Percentiles rank a stretch among this genome's conserved stretches.
These are phyloP conservation scores for Campoletis raptor DNA, from an alignment of 2,888 invertebrate species.

Conservation along the genomic window DNA sequence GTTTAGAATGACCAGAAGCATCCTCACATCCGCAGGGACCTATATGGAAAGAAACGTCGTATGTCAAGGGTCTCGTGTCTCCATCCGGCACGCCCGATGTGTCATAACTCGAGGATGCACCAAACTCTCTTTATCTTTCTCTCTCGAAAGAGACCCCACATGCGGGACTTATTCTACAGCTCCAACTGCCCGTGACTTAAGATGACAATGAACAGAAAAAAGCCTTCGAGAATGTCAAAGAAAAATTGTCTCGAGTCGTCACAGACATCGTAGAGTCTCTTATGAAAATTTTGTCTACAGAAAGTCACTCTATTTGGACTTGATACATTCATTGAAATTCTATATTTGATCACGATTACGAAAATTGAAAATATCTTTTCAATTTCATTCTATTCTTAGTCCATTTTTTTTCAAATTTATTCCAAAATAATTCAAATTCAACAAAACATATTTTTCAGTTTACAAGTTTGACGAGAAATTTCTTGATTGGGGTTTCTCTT, in stretches of 20 bases:
- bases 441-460: background rate
- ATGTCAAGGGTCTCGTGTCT: slow-evolving; percentile 12
- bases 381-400: background rate
- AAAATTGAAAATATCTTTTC: background rate
- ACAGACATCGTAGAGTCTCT: background rate
- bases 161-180: slow-evolving; percentile 64
- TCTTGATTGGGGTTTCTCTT: background rate
- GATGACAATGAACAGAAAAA: slow-evolving; percentile 62
- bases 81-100: slow-evolving; percentile 69
- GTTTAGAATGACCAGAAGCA: slow-evolving; percentile 61
- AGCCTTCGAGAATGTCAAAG: slow-evolving; percentile 17
- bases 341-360: background rate
- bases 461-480: background rate
- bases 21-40: slow-evolving; percentile 25
- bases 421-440: background rate
- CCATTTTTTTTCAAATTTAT: background rate
- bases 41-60: slow-evolving; percentile 2
- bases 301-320: background rate
- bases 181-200: slow-evolving; percentile 32
- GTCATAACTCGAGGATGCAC: slow-evolving; percentile 72
- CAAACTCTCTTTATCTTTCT: background rate
- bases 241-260: slow-evolving; percentile 21
- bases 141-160: slow-evolving; percentile 59
- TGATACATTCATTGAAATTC: background rate
- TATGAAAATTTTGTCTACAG: background rate